Percentiles rank a stretch among this genome's conserved stretches.
These are phyloP conservation scores for Parnassius mnemosyne DNA, from an alignment of 2,888 invertebrate genomes.

Conservation along the genomic window DNA sequence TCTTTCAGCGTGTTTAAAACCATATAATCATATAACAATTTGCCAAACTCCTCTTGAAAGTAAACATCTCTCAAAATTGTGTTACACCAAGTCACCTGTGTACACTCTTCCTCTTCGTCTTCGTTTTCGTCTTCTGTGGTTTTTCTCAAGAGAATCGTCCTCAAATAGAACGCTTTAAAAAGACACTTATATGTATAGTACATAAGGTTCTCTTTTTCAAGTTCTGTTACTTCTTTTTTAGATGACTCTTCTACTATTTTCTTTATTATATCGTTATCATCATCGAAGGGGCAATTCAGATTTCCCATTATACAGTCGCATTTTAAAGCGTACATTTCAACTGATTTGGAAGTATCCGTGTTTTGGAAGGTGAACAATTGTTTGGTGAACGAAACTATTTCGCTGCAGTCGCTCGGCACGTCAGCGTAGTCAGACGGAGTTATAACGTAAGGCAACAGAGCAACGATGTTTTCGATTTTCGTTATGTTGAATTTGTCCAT, in stretches of 20 bases:
- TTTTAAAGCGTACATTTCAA: constrained; percentile 41
- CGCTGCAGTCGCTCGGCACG: constrained; percentile 7
- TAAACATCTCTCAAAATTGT: constrained; percentile 36
- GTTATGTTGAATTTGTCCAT: constrained; percentile 34
- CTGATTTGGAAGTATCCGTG: constrained; percentile 1
- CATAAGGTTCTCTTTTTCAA: constrained; percentile 38
- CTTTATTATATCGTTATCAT: constrained; percentile 38
- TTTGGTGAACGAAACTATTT: constrained; percentile 33
- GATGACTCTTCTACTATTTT: constrained; percentile 34
- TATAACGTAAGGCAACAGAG: constrained; percentile 40
- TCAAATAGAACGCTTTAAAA: constrained; percentile 46
- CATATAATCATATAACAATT: constrained; percentile 43
- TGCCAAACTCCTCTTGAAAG: constrained; percentile 37
- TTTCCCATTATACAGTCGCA: constrained; percentile 42
- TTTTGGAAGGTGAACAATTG: constrained; percentile 27
- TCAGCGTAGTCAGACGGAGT: constrained; percentile 11
- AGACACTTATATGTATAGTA: constrained; percentile 36
- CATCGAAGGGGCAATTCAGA: constrained; percentile 50
- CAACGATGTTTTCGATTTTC: constrained; percentile 45
- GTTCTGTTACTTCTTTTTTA: constrained; percentile 30
- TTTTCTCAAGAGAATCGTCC: constrained; percentile 34
- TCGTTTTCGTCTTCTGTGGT: constrained; percentile 27
- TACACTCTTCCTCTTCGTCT: constrained; percentile 28
- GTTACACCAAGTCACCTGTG: constrained; percentile 22
- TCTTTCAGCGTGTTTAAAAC: constrained; percentile 47